Evolutionary conservation across 2,888 invertebrate species (phyloP).

Genomic region (Erebia aethiops): DNA sequence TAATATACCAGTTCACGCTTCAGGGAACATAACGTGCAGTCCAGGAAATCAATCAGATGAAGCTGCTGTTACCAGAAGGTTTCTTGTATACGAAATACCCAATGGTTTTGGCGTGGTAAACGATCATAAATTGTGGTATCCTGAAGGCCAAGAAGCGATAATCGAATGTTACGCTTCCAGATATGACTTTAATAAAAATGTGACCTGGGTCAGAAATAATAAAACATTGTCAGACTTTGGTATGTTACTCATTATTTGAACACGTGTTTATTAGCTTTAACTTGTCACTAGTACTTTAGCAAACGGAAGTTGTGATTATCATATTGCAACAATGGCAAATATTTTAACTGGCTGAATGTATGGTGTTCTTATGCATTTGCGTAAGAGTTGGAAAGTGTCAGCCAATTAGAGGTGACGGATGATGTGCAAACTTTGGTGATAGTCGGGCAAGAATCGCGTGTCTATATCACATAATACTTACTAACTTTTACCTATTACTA

Average conservation of each 20-base stretch:
- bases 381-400: too few species aligned
- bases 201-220: slow-evolving; percentile 58
- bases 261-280: background rate
- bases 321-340: background rate
- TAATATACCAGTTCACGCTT: slow-evolving; percentile 46
- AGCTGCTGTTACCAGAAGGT: slow-evolving; percentile 37
- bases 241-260: slow-evolving; percentile 40
- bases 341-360: background rate
- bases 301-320: background rate
- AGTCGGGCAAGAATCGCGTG: too few species aligned
- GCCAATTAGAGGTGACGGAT: background rate
- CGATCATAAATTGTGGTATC: slow-evolving; percentile 52
- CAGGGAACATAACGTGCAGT: slow-evolving; percentile 60
- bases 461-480: too few species aligned
- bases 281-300: background rate
- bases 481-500: too few species aligned
- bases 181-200: slow-evolving; percentile 57
- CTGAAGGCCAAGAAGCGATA: slow-evolving; percentile 53
- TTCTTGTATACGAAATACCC: slow-evolving; percentile 61
- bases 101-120: slow-evolving; percentile 64
- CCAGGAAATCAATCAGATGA: slow-evolving; percentile 48
- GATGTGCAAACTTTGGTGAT: background rate
- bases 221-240: slow-evolving; percentile 45
- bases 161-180: slow-evolving; percentile 65
- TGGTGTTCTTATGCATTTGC: too few species aligned